Evolutionary conservation across 1,140 invertebrate species (phyloP), one percentile per base, ranked within the genome.

Genomic region (Drosophila nikananu): DNA sequence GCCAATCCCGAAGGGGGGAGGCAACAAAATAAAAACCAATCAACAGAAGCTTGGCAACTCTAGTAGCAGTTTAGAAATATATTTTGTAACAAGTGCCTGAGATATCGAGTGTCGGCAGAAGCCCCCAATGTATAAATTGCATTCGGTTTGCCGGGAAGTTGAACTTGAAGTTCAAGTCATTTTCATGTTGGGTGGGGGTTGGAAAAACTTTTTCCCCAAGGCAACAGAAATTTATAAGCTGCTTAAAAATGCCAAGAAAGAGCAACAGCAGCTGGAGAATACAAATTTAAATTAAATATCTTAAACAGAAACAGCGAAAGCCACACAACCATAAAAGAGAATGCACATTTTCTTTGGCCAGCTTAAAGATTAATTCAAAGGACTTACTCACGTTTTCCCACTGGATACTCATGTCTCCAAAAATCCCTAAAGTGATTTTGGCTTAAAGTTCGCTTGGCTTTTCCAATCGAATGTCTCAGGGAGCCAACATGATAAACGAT

Each of bases 381-480:
- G 65, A 54, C 35, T 35, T 27, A 30, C 39, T 6, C 23, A 30
- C 7, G 15, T 17, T 44, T n/a, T 65, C 66, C 60, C 46, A 9
- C 0, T 10, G 35, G 46, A 21, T 15, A 39, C 48, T 49, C 32
- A 42, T 42, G 62, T 42, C 61, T 12, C 9, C 2, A 32, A 52
- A 68, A 64, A 21, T 65, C 66, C 66, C 66, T 13, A 35, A 70
- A 70, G 66, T 52, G 66, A 70, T 70, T 70, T 65, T 17, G 61
- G 46, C 23, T 58, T 63, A 54, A 63, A 63, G 61, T 55, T 55
- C 19, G 61, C 15, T n/a, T n/a, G 8, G 27, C 10, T 27, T 7
- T 23, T 10, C 46, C 49, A 66, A 55, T 68, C 67, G 32, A 55
- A n/a, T 15, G 55, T 60, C 59, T 37, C 48, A 19, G 35, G 37